Conservation (phyloP, 2,113 vertebrate species). For the Nothocercus julius region DNA sequence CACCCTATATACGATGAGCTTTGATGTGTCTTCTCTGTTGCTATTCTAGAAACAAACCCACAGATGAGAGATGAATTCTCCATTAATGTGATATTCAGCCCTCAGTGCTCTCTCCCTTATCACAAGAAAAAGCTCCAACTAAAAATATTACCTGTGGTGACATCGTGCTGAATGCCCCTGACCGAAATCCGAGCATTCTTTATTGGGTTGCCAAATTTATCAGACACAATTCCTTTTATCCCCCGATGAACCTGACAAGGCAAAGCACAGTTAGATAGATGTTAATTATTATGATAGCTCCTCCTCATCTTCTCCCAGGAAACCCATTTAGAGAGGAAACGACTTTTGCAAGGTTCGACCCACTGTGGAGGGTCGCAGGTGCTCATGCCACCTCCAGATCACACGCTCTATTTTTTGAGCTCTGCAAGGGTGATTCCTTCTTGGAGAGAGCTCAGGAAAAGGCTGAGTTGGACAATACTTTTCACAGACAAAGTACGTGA, state of each 20-base stretch:
- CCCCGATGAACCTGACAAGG: slow-evolving; percentile 88
- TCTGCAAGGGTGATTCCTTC: not conserved
- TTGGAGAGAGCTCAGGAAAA: not conserved
- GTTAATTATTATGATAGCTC: not conserved
- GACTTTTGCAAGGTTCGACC: not conserved
- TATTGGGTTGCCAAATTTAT: slow-evolving; percentile 86
- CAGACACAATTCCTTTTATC: slow-evolving; percentile 91
- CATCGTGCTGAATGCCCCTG: slow-evolving; percentile 88
- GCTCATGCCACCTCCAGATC: not conserved
- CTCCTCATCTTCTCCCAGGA: not conserved
- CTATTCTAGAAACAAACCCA: not conserved
- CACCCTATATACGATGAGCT: not conserved
- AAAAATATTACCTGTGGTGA: slow-evolving; percentile 87
- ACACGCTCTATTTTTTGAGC: not conserved
- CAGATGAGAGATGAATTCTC: not conserved
- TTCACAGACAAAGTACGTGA: not conserved
- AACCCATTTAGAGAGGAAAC: not conserved
- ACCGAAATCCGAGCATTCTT: slow-evolving; percentile 89
- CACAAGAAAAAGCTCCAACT: not conserved
- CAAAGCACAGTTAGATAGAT: not conserved
- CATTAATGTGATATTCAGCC: not conserved
- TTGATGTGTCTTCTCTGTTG: not conserved
- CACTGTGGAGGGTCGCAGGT: not conserved
- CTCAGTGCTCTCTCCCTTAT: not conserved
- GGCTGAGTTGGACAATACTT: not conserved